Conservation (phyloP, 1,140 invertebrate species). For the Drosophila cardini region DNA sequence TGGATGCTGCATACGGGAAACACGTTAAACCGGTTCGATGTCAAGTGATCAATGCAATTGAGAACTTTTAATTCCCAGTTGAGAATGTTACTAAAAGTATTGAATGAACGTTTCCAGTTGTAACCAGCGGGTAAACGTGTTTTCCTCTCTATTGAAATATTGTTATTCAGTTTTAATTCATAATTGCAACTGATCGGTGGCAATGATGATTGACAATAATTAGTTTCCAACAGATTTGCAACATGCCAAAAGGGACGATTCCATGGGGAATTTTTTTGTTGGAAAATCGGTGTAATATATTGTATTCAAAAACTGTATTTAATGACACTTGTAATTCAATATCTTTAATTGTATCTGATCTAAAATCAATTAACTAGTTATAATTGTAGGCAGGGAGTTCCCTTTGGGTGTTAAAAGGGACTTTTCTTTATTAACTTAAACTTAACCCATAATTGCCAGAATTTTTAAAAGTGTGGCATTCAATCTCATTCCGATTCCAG, state of each 20-base stretch:
- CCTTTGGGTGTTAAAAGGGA: background rate
- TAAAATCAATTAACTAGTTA: background rate
- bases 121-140: constrained; percentile 48
- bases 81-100: constrained; percentile 10
- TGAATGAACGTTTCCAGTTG: constrained; percentile 54
- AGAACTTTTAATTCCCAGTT: constrained; percentile 38
- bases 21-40: constrained; percentile 66
- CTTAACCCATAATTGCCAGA: constrained; percentile 33
- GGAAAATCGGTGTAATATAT: background rate
- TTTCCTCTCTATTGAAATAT: constrained; percentile 18
- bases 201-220: constrained; percentile 67
- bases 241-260: background rate
- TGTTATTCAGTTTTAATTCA: constrained; percentile 52
- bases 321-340: constrained; percentile 3
- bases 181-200: constrained; percentile 44
- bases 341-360: constrained; percentile 1
- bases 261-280: background rate
- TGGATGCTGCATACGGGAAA: constrained; percentile 28
- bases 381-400: background rate
- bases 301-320: background rate
- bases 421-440: background rate
- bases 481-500: constrained; percentile 29
- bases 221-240: constrained; percentile 4
- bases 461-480: constrained; percentile 41
- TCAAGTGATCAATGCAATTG: constrained; percentile 40